Conservation (phyloP, 2,113 vertebrate genomes). For the Sceloporus undulatus region DNA sequence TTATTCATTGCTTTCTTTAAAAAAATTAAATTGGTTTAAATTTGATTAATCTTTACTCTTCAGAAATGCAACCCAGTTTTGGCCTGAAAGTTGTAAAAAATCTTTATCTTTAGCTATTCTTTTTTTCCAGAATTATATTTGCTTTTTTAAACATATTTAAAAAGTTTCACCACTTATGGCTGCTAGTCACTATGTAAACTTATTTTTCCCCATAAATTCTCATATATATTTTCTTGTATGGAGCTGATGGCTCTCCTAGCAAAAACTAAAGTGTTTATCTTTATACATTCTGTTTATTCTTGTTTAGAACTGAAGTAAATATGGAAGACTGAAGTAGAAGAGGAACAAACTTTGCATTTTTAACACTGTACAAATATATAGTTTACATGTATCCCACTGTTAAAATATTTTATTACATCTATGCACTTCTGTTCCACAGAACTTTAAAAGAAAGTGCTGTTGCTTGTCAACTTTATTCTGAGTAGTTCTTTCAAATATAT, state of each 20-base stretch:
- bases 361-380: neutral
- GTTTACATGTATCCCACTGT: neutral
- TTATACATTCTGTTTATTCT: neutral
- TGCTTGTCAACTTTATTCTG: too few relatives aligned
- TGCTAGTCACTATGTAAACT: neutral
- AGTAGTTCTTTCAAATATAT: neutral
- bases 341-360: neutral
- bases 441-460: neutral
- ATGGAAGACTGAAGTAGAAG: neutral
- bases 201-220: neutral
- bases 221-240: neutral
- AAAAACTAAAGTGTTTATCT: neutral
- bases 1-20: neutral
- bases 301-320: neutral
- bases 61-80: neutral
- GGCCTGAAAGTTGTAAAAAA: too few relatives aligned
- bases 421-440: slow-evolving; percentile 5
- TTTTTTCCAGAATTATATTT: neutral
- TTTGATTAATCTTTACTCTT: neutral
- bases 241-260: neutral
- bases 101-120: neutral
- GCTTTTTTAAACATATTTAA: neutral
- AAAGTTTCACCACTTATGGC: neutral
- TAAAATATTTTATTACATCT: neutral
- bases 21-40: neutral